These are phyloP conservation scores for Lobophora halterata DNA, from an alignment of 2,888 invertebrate genomes.

Conservation along the genomic window DNA sequence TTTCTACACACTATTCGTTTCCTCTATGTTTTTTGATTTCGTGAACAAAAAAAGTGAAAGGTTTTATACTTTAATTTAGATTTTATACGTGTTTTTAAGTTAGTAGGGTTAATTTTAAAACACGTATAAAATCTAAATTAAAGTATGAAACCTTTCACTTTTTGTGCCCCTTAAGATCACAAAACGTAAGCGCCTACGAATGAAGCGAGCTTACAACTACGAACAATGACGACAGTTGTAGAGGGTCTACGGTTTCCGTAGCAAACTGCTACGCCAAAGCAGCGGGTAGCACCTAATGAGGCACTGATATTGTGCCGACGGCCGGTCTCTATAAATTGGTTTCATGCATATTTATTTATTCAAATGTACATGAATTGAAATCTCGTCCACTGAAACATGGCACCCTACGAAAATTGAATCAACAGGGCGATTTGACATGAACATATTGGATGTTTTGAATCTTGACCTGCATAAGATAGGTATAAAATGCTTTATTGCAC, in stretches of 20 bases:
- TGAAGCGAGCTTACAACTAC: conserved; percentile 9
- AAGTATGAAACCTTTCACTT: too few relatives aligned
- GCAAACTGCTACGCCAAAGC: conserved; percentile 53
- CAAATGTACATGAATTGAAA: conserved; percentile 81
- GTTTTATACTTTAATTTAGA: too few relatives aligned
- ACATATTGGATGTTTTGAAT: conserved; percentile 41
- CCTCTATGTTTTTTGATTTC: too few relatives aligned
- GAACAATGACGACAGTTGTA: conserved; percentile 48
- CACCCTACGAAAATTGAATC: conserved; percentile 71
- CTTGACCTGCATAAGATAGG: conserved; percentile 24
- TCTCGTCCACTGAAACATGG: conserved; percentile 77
- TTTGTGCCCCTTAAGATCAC: too few relatives aligned
- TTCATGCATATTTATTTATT: conserved; percentile 81
- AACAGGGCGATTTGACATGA: conserved; percentile 61
- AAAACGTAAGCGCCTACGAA: too few relatives aligned
- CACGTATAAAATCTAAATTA: too few relatives aligned
- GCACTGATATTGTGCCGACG: conserved; percentile 65
- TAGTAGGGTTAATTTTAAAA: too few relatives aligned
- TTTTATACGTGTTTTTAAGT: too few relatives aligned
- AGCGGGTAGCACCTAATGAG: conserved; percentile 67
- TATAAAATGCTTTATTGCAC: too few relatives aligned
- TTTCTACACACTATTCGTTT: too few relatives aligned
- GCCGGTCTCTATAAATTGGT: conserved; percentile 76
- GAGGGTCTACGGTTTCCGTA: conserved; percentile 50
- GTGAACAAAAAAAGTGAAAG: too few relatives aligned